Percentiles rank a stretch among this genome's conserved stretches.
These are phyloP conservation scores for Toxotes jaculatrix DNA, from an alignment of 2,113 vertebrate genomes.

Conservation along the genomic window DNA sequence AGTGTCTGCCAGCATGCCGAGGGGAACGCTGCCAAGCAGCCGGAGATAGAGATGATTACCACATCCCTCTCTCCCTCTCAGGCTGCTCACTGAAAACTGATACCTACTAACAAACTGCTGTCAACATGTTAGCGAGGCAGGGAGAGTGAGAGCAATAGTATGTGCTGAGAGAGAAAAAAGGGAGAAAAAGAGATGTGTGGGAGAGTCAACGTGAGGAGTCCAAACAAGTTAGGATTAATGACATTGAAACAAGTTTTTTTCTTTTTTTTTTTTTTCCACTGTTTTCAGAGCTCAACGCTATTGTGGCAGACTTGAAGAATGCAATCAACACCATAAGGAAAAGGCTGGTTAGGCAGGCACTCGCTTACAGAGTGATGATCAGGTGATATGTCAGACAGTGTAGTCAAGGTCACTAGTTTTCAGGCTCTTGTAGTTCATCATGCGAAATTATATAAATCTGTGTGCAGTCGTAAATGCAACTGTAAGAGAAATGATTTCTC, in stretches of 20 bases:
- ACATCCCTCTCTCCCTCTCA: slow-evolving; percentile 84
- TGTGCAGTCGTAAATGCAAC: slow-evolving; percentile 16
- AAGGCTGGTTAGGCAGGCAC: slow-evolving; percentile 52
- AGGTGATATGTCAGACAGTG: slow-evolving; percentile 50
- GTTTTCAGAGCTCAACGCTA: slow-evolving; percentile 60
- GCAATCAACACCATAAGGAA: slow-evolving; percentile 75
- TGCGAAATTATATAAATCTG: slow-evolving; percentile 27
- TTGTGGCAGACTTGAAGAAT: slow-evolving; percentile 65
- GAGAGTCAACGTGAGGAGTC: slow-evolving; percentile 72
- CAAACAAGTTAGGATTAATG: slow-evolving; percentile 77
- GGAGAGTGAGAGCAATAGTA: slow-evolving; percentile 68
- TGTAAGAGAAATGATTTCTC: slow-evolving; percentile 13
- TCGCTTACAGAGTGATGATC: slow-evolving; percentile 59
- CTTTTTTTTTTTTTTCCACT: slow-evolving; percentile 38
- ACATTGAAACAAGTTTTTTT: slow-evolving; percentile 61
- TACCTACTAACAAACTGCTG: slow-evolving; percentile 84
- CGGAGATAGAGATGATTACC: slow-evolving; percentile 86
- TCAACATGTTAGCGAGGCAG: slow-evolving; percentile 83
- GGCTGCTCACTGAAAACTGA: slow-evolving; percentile 81
- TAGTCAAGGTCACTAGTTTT: slow-evolving; percentile 46
- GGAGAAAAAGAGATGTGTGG: slow-evolving; percentile 63
- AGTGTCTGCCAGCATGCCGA: slow-evolving; percentile 82
- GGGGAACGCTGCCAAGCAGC: slow-evolving; percentile 81
- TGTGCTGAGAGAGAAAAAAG: slow-evolving; percentile 66
- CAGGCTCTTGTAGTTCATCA: slow-evolving; percentile 31